These are phyloP conservation scores for Callaeas wilsoni DNA, from an alignment of 2,113 vertebrate genomes.

Conservation along the genomic window DNA sequence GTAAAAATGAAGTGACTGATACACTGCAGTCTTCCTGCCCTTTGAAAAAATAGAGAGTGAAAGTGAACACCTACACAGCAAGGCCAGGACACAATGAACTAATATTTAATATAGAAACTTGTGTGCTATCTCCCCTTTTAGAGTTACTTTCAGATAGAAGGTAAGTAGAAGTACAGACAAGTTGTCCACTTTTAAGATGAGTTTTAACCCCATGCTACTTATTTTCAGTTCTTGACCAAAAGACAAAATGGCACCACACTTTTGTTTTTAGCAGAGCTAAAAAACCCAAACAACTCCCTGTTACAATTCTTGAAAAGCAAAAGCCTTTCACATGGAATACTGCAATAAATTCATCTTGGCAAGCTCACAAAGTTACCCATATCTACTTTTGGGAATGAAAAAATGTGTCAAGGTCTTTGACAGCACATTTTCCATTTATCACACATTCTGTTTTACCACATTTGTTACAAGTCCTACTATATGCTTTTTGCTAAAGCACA, in stretches of 20 bases:
- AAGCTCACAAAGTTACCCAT: not conserved
- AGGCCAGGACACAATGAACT: not conserved
- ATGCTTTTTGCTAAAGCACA: not conserved
- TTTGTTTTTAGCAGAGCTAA: not conserved
- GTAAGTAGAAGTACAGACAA: not conserved
- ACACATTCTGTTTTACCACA: not conserved
- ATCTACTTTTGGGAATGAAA: not conserved
- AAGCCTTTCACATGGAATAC: not conserved
- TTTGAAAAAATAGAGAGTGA: not conserved
- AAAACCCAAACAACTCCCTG: not conserved
- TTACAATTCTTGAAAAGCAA: not conserved
- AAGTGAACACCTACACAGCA: not conserved
- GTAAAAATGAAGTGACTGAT: not conserved
- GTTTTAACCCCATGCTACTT: not conserved
- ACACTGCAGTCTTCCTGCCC: too few species aligned
- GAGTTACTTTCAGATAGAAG: not conserved
- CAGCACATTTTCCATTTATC: not conserved
- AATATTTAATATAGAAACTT: not conserved
- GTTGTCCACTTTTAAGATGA: not conserved
- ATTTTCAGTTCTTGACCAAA: not conserved
- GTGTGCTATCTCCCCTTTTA: not conserved
- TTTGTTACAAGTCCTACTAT: not conserved
- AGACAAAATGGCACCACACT: not conserved
- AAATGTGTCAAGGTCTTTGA: not conserved
- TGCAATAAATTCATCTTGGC: not conserved